Conservation (phyloP, 2,888 invertebrate genomes). For the Pollenia angustigena region DNA sequence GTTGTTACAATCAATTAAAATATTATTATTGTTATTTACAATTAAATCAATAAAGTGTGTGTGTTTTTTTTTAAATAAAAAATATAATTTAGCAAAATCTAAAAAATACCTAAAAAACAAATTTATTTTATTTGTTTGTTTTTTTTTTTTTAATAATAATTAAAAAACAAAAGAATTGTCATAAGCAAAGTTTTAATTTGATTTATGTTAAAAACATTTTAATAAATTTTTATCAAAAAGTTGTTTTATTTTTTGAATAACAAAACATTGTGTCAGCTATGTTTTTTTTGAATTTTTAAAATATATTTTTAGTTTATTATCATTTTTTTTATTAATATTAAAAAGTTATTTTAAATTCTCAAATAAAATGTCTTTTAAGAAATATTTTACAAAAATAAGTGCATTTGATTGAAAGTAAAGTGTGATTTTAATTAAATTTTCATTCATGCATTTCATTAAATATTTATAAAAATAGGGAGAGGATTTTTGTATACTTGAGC, state of each 20-base stretch:
- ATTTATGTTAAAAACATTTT: slow-evolving; percentile 45
- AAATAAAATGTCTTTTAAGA: neutral
- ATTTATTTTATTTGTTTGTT: slow-evolving; percentile 16
- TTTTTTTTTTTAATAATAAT: slow-evolving; percentile 30
- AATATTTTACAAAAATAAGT: slow-evolving; percentile 52
- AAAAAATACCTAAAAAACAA: slow-evolving; percentile 65
- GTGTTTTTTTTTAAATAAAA: slow-evolving; percentile 60
- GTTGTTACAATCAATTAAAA: slow-evolving; percentile 70
- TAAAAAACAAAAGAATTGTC: slow-evolving; percentile 64
- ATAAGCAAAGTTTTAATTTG: slow-evolving; percentile 57
- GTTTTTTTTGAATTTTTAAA: slow-evolving; percentile 76
- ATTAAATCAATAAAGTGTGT: slow-evolving; percentile 46
- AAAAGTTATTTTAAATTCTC: slow-evolving; percentile 20
- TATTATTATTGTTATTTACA: slow-evolving; percentile 66
- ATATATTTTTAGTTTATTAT: slow-evolving; percentile 43
- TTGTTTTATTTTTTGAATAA: slow-evolving; percentile 69
- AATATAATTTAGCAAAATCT: slow-evolving; percentile 55
- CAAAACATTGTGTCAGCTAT: slow-evolving; percentile 85
- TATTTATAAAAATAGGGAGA: slow-evolving; percentile 23
- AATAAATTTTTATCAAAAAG: slow-evolving; percentile 22
- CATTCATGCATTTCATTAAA: slow-evolving; percentile 58
- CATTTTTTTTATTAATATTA: slow-evolving; percentile 3
- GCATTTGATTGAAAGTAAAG: slow-evolving; percentile 41
- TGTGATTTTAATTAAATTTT: slow-evolving; percentile 42
- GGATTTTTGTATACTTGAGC: slow-evolving; percentile 22